phyloP scores from a whole-genome alignment of 2,113 vertebrate species.

The Machaerirhynchus nigripectus region DNA sequence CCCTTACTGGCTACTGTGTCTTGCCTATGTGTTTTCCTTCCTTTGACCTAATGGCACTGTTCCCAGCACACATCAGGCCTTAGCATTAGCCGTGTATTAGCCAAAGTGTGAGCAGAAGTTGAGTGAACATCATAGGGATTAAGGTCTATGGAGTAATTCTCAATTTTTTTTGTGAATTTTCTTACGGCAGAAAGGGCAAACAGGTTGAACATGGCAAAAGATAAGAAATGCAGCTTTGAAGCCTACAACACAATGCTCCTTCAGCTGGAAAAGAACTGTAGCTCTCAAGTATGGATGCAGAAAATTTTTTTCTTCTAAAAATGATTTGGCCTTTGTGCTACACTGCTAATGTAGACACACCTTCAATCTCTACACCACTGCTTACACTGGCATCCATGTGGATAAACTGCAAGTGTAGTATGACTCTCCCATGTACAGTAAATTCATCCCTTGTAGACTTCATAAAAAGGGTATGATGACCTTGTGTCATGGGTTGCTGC shows the following conservation, averaged over 20 bases:
- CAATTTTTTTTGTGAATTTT: background rate
- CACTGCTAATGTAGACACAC: background rate
- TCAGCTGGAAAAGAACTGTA: background rate
- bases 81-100: background rate
- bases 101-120: background rate
- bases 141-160: background rate
- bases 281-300: background rate
- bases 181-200: background rate
- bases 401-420: background rate
- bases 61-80: background rate
- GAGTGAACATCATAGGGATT: background rate
- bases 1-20: background rate
- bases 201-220: background rate
- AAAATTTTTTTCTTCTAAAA: background rate
- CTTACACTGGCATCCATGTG: background rate
- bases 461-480: background rate
- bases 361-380: background rate
- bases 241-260: background rate
- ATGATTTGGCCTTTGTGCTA: background rate
- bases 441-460: background rate
- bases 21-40: fast-evolving
- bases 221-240: background rate
- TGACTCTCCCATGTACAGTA: background rate
- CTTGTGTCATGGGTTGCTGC: background rate
- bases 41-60: background rate